Conservation (phyloP, 2,888 invertebrate species). For the Tribolium freemani region DNA sequence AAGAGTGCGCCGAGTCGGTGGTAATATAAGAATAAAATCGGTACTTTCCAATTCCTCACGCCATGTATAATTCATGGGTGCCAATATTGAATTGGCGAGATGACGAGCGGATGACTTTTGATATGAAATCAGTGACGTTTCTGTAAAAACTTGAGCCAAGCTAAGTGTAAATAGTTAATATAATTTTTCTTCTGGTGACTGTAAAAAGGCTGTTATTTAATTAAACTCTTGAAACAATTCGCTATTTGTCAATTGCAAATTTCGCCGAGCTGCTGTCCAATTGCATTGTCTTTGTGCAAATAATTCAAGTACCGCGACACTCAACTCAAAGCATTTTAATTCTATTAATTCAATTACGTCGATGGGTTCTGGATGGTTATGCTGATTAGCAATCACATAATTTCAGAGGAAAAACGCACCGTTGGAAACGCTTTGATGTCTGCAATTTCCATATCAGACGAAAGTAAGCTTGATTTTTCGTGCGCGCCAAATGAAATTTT, state of each 20-base stretch:
- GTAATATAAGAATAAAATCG: constrained; percentile 41
- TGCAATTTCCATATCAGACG: constrained; percentile 58
- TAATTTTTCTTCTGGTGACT: constrained; percentile 43
- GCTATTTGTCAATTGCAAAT: constrained; percentile 47
- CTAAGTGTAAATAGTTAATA: constrained; percentile 46
- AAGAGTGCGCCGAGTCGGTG: constrained; percentile 32
- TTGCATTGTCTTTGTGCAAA: constrained; percentile 20
- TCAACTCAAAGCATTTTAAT: constrained; percentile 50
- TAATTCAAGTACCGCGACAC: constrained; percentile 33
- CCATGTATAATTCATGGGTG: constrained; percentile 58
- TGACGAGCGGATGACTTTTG: constrained; percentile 56
- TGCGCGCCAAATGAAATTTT: constrained; percentile 64
- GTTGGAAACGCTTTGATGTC: constrained; percentile 56
- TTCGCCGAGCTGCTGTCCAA: constrained; percentile 18
- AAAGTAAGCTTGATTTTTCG: constrained; percentile 61
- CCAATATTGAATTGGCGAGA: constrained; percentile 57
- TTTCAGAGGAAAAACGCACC: constrained; percentile 49
- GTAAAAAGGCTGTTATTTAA: constrained; percentile 45
- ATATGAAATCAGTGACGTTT: constrained; percentile 56
- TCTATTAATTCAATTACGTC: constrained; percentile 55
- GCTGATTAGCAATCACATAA: constrained; percentile 57
- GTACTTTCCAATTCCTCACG: constrained; percentile 54
- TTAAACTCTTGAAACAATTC: constrained; percentile 26
- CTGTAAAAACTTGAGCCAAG: constrained; percentile 51
- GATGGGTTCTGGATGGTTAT: constrained; percentile 50